Conservation (phyloP, 2,888 invertebrate genomes). For the Danaus chrysippus region DNA sequence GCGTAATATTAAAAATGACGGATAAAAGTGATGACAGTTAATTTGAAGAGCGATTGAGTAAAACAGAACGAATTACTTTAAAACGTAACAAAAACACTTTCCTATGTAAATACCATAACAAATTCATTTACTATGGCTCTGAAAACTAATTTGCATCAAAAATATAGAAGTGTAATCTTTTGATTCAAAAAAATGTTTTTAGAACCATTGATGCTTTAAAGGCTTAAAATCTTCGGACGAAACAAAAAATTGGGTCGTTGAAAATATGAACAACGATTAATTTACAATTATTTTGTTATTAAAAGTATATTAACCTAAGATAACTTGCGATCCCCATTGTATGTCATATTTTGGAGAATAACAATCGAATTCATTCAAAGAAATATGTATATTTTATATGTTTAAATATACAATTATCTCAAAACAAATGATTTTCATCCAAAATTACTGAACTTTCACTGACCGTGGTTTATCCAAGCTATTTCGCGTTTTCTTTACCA, state of each 20-base stretch:
- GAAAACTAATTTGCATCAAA: slow-evolving; percentile 15
- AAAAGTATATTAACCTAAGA: too few species aligned
- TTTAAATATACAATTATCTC: slow-evolving; percentile 10
- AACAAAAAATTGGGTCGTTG: too few species aligned
- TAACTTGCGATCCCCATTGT: too few species aligned
- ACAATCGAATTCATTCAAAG: too few species aligned
- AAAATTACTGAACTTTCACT: slow-evolving; percentile 28
- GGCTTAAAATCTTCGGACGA: too few species aligned
- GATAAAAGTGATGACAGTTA: background rate
- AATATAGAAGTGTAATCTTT: background rate
- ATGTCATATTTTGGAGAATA: too few species aligned
- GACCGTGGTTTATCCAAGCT: slow-evolving; percentile 14
- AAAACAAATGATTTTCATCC: slow-evolving; percentile 16
- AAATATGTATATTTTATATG: too few species aligned
- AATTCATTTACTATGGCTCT: slow-evolving; percentile 18
- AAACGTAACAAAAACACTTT: slow-evolving; percentile 21
- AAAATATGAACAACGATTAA: too few species aligned
- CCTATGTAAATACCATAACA: slow-evolving; percentile 14
- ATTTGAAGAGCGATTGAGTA: background rate
- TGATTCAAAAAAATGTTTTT: too few species aligned
- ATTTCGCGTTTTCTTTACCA: slow-evolving; percentile 10
- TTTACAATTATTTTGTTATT: too few species aligned
- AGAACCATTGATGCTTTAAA: too few species aligned
- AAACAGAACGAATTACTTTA: slow-evolving; percentile 6
- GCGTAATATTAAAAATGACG: background rate